These are phyloP conservation scores for Phrynocephalus versicolor DNA, from an alignment of 2,113 vertebrate genomes.

Conservation along the genomic window DNA sequence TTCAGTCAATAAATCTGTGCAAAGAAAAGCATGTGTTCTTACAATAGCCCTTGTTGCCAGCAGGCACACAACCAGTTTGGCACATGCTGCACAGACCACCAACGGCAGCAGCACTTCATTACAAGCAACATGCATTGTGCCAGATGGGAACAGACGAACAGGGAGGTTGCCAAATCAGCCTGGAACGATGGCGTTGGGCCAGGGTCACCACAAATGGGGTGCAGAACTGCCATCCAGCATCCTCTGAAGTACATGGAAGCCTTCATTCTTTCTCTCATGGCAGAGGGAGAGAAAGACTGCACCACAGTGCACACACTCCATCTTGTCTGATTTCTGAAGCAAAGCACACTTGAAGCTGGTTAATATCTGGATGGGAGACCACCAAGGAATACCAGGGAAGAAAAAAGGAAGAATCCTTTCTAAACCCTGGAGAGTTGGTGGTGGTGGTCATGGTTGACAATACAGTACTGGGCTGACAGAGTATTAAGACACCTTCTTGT, in stretches of 20 bases:
- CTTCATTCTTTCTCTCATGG: background rate
- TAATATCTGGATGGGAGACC: too few species aligned
- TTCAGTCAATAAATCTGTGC: constrained; percentile 47
- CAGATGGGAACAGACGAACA: constrained; percentile 30
- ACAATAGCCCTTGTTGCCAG: constrained; percentile 39
- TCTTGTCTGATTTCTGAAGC: too few species aligned
- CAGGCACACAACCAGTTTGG: constrained; percentile 50
- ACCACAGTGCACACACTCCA: too few species aligned
- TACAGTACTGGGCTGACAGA: too few species aligned
- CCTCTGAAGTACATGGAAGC: background rate
- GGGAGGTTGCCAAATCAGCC: constrained; percentile 21
- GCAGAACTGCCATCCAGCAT: background rate
- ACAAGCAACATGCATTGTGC: background rate
- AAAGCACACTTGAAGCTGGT: too few species aligned
- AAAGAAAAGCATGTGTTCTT: constrained; percentile 43
- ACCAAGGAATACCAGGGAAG: too few species aligned
- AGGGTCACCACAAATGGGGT: constrained; percentile 19
- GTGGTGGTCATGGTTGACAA: too few species aligned
- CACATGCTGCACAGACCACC: background rate
- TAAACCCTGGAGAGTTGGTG: too few species aligned
- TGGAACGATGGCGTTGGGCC: background rate
- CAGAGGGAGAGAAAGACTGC: background rate
- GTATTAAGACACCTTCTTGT: too few species aligned
- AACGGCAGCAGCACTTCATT: constrained; percentile 41
- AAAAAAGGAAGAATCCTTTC: too few species aligned